Base-by-base conservation (phyloP, 92 coral and sea anemone genomes). In the Porites cylindrica region DNA sequence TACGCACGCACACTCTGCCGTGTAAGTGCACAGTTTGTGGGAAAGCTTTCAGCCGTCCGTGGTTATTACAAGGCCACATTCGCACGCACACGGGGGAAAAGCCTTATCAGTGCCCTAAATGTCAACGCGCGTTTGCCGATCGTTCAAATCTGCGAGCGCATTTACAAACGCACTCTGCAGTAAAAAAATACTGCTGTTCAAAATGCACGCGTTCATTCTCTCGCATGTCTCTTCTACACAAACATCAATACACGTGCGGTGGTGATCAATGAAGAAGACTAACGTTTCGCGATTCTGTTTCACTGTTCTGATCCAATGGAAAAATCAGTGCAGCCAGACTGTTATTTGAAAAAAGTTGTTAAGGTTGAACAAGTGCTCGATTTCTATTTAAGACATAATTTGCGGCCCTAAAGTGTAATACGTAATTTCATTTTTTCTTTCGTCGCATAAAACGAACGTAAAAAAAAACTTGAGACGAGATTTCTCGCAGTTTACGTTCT, bases 81-180 rank as follows among this genome's bases (percentile, higher is more conserved):
- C 93, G 98, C 72, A 96, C 98, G 32, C 98, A 96, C 86, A 96
- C 98, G 0, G 98, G 98, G 14, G 98, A 96, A 62, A 91, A 90
- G 51, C 98, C 98, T 2, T 96, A 96, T 80, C 84, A 92, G 75
- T 96, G 98, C 73, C 72, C 95, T 0, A 84, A 83, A 79, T 96
- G 98, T 90, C 87, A 90, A 8, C 88, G 98, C 23, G 98, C 98
- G 18, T 96, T 96, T 66, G 98, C 98, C 21, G 98, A 96, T 86
- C 95, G 98, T 26, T 96, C 98, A 17, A 96, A 96, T 67, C 90
- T 96, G 51, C 91, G 98, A 63, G 98, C 98, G 17, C 98, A 96
- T 71, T 86, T 93, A 29, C 98, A 96, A 63, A 96, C 96, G 10
- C 98, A 96, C 83, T 93, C 98, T 12, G 87, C 93, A n/a, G 95